These are phyloP conservation scores for Notothenia coriiceps DNA, from an alignment of 2,113 vertebrate species.

Conservation along the genomic window DNA sequence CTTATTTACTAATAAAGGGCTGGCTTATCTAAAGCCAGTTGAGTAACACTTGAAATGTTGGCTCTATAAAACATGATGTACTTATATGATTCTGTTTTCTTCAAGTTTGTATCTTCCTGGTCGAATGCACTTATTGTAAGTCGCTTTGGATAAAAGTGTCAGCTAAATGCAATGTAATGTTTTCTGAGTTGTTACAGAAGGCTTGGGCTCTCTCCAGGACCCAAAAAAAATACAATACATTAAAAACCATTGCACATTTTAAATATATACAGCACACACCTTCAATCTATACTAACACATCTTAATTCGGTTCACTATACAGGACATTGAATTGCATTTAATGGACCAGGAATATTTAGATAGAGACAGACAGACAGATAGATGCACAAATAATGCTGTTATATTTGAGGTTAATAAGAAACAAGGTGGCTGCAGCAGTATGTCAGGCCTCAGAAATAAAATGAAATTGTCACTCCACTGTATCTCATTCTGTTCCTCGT, in stretches of 20 bases:
- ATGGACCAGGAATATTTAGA: neutral
- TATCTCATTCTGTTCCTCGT: neutral
- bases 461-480: constrained; percentile 5
- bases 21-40: too few species aligned
- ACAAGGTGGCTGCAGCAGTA: neutral
- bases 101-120: too few species aligned
- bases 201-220: neutral
- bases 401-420: constrained; percentile 6
- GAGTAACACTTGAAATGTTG: too few species aligned
- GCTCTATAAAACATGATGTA: too few species aligned
- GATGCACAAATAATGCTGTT: neutral
- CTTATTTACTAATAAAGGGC: too few species aligned
- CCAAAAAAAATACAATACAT: neutral
- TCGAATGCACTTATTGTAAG: too few species aligned
- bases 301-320: neutral
- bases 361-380: neutral
- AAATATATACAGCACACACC: neutral
- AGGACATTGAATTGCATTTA: neutral
- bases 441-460: constrained; percentile 17
- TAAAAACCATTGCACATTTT: neutral
- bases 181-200: neutral
- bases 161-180: too few species aligned
- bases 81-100: too few species aligned
- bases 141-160: too few species aligned
- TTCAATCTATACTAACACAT: neutral